Evolutionary conservation across 2,797 vertebrate genomes (phyloP), one percentile per base, ranked within the genome.

Genomic region (Myotis pilosus): DNA sequence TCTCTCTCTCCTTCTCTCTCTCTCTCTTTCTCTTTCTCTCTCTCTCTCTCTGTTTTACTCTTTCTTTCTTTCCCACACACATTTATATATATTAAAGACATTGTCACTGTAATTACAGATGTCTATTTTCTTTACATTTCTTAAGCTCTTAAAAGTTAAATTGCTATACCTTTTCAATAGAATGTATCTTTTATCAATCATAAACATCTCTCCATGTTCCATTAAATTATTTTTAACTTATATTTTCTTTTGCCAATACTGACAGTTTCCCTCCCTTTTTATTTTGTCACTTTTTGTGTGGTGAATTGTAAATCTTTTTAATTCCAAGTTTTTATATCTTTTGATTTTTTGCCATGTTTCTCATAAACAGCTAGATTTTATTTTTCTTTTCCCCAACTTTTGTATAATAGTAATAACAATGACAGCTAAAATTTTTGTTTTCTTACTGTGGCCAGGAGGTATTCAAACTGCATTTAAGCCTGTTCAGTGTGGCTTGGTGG

Each of bases 141-240:
- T 60, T 66, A 75, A 60, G 17, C 55, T 92, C 12, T 86, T 84
- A 66, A 94, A 95, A 86, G 10, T 81, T 76, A 90, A n/a, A 69
- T 4, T 53, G 16, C 4, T 86, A 5, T 25, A 71, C 23, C 5
- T 87, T 81, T 86, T 3, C 36, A 72, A 6, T 19, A 1, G 19
- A 84, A 72, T 92, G 87, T 55, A 53, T 62, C 20, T 55, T 81
- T 69, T 41, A 36, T 92, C 22, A 60, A 1, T 75, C 25, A 7
- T 66, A 66, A 87, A 66, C 2, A 47, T 33, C 0, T 64, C 20
- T 72, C 12, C 7, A 71, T 22, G 4, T 64, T 74, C 38, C 19
- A 75, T 30, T 79, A 89, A 84, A 41, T 62, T 79, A 10, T 72
- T 91, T 83, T 87, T 25, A 53, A 83, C 10, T 68, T 83, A 30